These are phyloP conservation scores for zebrafish (Danio rerio) DNA, from an alignment of 2,113 vertebrate genomes.

Conservation along the genomic window DNA sequence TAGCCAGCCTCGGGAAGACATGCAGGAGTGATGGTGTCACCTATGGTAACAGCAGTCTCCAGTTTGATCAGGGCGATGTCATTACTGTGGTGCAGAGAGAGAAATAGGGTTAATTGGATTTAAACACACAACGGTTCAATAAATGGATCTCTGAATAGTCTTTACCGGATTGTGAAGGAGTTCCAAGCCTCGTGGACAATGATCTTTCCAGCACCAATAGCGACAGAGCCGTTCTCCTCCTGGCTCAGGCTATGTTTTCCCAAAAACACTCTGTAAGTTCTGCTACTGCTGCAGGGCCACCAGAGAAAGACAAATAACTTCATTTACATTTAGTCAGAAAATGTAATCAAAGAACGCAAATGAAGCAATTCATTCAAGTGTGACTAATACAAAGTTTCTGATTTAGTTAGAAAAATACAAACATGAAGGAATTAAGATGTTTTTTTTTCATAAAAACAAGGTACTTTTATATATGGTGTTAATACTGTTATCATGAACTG, in stretches of 20 bases:
- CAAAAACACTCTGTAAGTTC: conserved; percentile 77
- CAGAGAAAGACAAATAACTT: not conserved
- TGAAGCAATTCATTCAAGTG: no score
- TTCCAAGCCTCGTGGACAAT: conserved; percentile 81
- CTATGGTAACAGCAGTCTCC: conserved; percentile 68
- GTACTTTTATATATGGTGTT: no score
- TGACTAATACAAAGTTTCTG: no score
- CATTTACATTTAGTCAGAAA: no score
- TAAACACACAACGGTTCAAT: not conserved
- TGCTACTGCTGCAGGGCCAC: conserved; percentile 58
- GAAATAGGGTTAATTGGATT: not conserved
- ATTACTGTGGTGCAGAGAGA: conserved; percentile 68
- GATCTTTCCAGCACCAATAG: conserved; percentile 68
- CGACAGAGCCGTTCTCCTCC: conserved; percentile 66
- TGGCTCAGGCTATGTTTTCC: conserved; percentile 80
- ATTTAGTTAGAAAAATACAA: no score
- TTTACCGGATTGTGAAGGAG: conserved; percentile 72
- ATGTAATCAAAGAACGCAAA: no score
- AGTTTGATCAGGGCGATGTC: conserved; percentile 93
- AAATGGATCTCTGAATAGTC: not conserved
- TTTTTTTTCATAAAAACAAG: not conserved
- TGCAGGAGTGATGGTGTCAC: conserved; percentile 75
- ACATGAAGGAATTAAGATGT: no score
- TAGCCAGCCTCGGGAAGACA: conserved; percentile 77
- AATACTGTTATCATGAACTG: no score